Conservation (phyloP, 2,113 vertebrate genomes). For the Bagarius yarrelli region DNA sequence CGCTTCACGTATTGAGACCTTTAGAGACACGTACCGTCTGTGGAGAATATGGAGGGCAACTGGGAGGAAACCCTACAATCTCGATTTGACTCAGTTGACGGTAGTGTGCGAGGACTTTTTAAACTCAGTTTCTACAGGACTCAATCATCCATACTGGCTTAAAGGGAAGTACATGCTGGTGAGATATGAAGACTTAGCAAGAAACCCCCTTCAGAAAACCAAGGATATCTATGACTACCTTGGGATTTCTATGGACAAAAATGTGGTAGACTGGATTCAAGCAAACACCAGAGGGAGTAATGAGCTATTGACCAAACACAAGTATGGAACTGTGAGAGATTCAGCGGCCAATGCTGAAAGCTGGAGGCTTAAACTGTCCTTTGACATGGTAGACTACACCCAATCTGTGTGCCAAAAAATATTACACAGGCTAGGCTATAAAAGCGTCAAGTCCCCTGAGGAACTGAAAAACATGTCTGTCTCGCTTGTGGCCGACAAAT, state of each 20-base stretch:
- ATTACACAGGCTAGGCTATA: slow-evolving; percentile 89
- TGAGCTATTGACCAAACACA: slow-evolving; percentile 87
- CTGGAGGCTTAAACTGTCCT: slow-evolving; percentile 92
- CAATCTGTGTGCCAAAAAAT: slow-evolving; percentile 88
- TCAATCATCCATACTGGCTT: slow-evolving; percentile 85
- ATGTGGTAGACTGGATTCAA: slow-evolving; percentile 90
- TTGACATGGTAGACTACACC: slow-evolving; percentile 90
- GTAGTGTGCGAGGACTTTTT: slow-evolving; percentile 92
- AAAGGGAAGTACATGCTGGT: slow-evolving; percentile 96
- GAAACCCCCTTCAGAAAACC: slow-evolving; percentile 89
- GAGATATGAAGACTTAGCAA: slow-evolving; percentile 92
- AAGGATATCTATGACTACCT: slow-evolving; percentile 93
- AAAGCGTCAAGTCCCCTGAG: slow-evolving; percentile 78
- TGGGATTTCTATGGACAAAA: slow-evolving; percentile 86
- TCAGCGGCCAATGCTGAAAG: slow-evolving; percentile 91
- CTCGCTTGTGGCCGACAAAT: slow-evolving; percentile 89
- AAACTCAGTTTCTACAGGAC: slow-evolving; percentile 87
- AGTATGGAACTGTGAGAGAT: slow-evolving; percentile 90
- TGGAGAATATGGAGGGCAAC: slow-evolving; percentile 97
- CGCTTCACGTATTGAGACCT: slow-evolving; percentile 92
- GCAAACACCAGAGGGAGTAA: slow-evolving; percentile 89
- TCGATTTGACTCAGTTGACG: slow-evolving; percentile 88
- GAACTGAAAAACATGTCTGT: slow-evolving; percentile 90
- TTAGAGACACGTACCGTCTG: slow-evolving; percentile 90
- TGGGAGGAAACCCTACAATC: slow-evolving; percentile 87